phyloP scores from a whole-genome alignment of 2,888 invertebrate genomes.

The Cheilosia vulpina region DNA sequence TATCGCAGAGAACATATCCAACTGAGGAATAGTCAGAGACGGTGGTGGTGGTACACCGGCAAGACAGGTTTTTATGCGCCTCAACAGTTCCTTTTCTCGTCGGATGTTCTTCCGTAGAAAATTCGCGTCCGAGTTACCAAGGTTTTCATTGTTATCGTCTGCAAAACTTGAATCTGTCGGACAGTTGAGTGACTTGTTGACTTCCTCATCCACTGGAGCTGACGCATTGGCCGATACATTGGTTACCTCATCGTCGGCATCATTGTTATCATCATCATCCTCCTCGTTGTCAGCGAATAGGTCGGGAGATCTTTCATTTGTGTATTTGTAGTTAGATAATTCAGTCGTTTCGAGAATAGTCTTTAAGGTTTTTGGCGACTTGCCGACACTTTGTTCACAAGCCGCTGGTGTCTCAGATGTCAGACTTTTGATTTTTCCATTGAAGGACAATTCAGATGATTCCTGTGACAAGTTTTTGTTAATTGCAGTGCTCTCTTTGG shows the following conservation, averaged over 20 bases:
- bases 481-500: not conserved
- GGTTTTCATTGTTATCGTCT: constrained; percentile 78
- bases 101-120: constrained; percentile 78
- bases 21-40: constrained; percentile 88
- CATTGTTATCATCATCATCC: constrained; percentile 78
- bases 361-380: constrained; percentile 48
- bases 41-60: constrained; percentile 90
- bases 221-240: not conserved
- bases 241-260: constrained; percentile 19
- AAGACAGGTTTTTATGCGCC: constrained; percentile 85
- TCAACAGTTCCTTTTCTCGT: constrained; percentile 80
- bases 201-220: constrained; percentile 27
- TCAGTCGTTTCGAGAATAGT: constrained; percentile 66
- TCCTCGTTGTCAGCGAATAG: constrained; percentile 87
- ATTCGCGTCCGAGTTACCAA: constrained; percentile 60
- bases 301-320: constrained; percentile 86
- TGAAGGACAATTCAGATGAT: constrained; percentile 79
- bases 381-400: constrained; percentile 1
- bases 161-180: constrained; percentile 80
- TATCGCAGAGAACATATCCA: constrained; percentile 88
- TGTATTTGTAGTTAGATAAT: constrained; percentile 76
- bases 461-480: constrained; percentile 32
- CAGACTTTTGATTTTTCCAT: constrained; percentile 81
- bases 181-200: constrained; percentile 77
- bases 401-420: constrained; percentile 54